Percentiles rank a stretch among this genome's conserved stretches.
These are phyloP conservation scores for Euglossa dilemma DNA, from an alignment of 1,140 invertebrate genomes.

Conservation along the genomic window DNA sequence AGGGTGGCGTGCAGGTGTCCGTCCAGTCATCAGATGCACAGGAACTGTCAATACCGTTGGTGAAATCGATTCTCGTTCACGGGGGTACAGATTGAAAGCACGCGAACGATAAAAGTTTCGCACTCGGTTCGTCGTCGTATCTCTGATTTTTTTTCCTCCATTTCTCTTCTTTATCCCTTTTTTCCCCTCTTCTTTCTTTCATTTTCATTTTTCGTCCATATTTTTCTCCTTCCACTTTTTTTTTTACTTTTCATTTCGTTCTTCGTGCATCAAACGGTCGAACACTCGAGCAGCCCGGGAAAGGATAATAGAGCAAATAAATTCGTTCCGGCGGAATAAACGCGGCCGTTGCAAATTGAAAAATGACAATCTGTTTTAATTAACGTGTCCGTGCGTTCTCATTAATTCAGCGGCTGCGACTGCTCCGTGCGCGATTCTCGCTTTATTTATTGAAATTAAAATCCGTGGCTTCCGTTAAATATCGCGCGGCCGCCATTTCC, in stretches of 20 bases:
- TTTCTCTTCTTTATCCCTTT: neutral
- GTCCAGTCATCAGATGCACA: neutral
- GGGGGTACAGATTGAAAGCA: neutral
- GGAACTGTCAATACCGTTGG: neutral
- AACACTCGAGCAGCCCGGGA: neutral
- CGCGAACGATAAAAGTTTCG: conserved; percentile 15
- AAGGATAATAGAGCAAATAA: conserved; percentile 3
- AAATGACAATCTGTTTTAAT: conserved; percentile 36
- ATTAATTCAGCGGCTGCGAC: neutral
- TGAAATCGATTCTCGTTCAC: conserved; percentile 3
- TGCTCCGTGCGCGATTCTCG: neutral
- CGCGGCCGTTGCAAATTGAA: conserved; percentile 11
- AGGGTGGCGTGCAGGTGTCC: neutral
- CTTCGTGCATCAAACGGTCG: neutral
- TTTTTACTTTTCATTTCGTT: neutral
- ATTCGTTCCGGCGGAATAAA: neutral
- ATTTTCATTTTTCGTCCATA: neutral
- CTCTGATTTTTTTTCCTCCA: no score
- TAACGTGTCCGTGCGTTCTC: conserved; percentile 13
- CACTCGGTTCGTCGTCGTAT: neutral
- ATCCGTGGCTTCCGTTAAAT: neutral
- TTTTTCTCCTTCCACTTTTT: neutral
- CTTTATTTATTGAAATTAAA: conserved; percentile 30
- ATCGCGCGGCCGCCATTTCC: neutral
- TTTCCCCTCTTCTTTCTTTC: neutral